Conservation (phyloP, 1,140 invertebrate species). For the Augochlora pura region DNA sequence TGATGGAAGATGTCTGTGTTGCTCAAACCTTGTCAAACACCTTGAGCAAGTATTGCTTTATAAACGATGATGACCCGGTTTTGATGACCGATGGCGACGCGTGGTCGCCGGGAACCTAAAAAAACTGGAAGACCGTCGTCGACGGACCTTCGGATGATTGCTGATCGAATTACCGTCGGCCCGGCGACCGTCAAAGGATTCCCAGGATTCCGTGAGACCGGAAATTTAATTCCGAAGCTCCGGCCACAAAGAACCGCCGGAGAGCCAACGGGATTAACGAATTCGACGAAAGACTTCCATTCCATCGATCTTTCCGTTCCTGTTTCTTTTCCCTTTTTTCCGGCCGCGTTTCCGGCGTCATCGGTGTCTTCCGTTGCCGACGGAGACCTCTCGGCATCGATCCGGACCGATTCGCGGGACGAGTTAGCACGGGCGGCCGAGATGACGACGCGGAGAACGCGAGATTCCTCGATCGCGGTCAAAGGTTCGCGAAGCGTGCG, state of each 20-base stretch:
- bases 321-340: neutral
- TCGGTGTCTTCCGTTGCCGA: neutral
- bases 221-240: constrained; percentile 62
- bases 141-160: constrained; percentile 44
- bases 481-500: no score
- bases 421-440: no score
- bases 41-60: no score
- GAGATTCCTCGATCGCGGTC: no score
- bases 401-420: constrained; percentile 27
- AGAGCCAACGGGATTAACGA: constrained; percentile 56
- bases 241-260: constrained; percentile 49
- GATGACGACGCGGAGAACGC: no score
- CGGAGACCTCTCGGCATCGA: constrained; percentile 39
- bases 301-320: constrained; percentile 8
- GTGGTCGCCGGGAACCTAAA: no score
- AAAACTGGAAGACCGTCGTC: constrained; percentile 17
- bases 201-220: constrained; percentile 53
- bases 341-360: no score
- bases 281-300: constrained; percentile 47
- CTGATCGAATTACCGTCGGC: constrained; percentile 61
- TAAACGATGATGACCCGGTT: no score
- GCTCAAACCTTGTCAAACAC: no score
- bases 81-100: no score
- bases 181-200: constrained; percentile 54
- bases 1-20: no score